Conservation (phyloP, 2,888 invertebrate genomes). For the Crossocerus cetratus region DNA sequence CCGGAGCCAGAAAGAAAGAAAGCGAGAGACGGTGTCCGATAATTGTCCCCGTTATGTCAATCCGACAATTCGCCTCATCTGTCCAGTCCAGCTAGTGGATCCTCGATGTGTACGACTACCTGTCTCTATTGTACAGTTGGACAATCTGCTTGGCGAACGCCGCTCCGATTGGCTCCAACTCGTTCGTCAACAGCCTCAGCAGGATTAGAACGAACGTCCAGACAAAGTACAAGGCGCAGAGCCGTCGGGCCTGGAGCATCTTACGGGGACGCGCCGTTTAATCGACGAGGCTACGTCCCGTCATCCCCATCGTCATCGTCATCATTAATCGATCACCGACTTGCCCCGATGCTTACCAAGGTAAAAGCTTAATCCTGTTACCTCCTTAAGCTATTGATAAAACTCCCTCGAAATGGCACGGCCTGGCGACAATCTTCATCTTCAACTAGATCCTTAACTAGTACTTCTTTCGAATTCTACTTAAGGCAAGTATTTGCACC, state of each 20-base stretch:
- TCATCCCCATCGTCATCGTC: too few species aligned
- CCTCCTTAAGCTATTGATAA: not conserved
- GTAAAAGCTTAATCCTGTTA: too few species aligned
- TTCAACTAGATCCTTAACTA: not conserved
- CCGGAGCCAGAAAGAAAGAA: too few species aligned
- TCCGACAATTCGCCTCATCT: not conserved
- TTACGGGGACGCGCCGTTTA: slow-evolving; percentile 1
- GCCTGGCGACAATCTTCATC: not conserved
- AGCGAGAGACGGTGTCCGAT: not conserved
- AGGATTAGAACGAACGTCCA: slow-evolving; percentile 33
- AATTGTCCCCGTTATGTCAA: not conserved
- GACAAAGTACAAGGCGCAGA: slow-evolving; percentile 41
- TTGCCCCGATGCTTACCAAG: too few species aligned
- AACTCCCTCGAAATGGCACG: not conserved
- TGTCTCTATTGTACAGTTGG: slow-evolving; percentile 15
- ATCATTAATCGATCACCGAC: too few species aligned
- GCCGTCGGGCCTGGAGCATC: slow-evolving; percentile 33
- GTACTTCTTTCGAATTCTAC: slow-evolving; percentile 20
- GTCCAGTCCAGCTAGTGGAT: not conserved
- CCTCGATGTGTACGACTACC: slow-evolving; percentile 10
- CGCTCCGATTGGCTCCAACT: slow-evolving; percentile 16
- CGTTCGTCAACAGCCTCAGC: slow-evolving; percentile 18
- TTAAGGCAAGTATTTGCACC: slow-evolving; percentile 51
- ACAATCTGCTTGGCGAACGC: slow-evolving; percentile 16
- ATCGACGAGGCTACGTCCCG: not conserved